Evolutionary conservation across 2,888 invertebrate genomes (phyloP).

Genomic region (Drosophila antonietae): DNA sequence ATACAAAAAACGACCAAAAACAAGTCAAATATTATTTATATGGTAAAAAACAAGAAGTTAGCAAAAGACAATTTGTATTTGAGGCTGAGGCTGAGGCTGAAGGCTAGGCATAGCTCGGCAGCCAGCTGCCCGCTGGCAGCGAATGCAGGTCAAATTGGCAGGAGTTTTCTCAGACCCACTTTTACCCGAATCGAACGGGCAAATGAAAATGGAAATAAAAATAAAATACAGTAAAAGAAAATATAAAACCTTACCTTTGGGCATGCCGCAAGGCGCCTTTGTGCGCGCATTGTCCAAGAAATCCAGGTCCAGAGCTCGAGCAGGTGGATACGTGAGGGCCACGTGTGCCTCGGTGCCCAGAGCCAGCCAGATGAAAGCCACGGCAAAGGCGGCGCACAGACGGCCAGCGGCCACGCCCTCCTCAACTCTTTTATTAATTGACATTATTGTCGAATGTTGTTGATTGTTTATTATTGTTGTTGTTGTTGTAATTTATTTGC

Average conservation of each 20-base stretch:
- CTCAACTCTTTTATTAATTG: slow-evolving; percentile 51
- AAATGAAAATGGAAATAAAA: not conserved
- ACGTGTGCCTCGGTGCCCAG: slow-evolving; percentile 87
- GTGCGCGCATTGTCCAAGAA: slow-evolving; percentile 96
- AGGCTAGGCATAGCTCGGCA: slow-evolving; percentile 22
- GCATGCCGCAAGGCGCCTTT: slow-evolving; percentile 97
- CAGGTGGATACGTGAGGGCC: slow-evolving; percentile 94
- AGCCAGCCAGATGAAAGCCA: slow-evolving; percentile 42
- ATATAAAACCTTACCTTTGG: slow-evolving; percentile 89
- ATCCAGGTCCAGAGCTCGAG: slow-evolving; percentile 94
- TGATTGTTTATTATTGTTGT: slow-evolving; percentile 19
- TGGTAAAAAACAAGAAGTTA: slow-evolving; percentile 25
- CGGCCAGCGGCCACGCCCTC: slow-evolving; percentile 43
- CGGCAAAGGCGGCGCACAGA: slow-evolving; percentile 13
- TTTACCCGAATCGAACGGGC: slow-evolving; percentile 15
- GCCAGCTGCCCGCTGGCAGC: slow-evolving; percentile 9
- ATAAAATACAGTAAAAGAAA: not conserved
- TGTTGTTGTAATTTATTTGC: slow-evolving; percentile 27
- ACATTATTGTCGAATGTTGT: slow-evolving; percentile 34
- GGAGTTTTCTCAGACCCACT: slow-evolving; percentile 53
- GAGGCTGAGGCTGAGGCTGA: slow-evolving; percentile 37
- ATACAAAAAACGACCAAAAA: slow-evolving; percentile 18
- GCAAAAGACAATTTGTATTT: slow-evolving; percentile 38
- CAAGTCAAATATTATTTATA: slow-evolving; percentile 45
- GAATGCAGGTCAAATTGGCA: slow-evolving; percentile 44